Evolutionary conservation across 37 sponge, comb jelly and placozoan species (phyloP).

Genomic region (Spongilla lacustris): DNA sequence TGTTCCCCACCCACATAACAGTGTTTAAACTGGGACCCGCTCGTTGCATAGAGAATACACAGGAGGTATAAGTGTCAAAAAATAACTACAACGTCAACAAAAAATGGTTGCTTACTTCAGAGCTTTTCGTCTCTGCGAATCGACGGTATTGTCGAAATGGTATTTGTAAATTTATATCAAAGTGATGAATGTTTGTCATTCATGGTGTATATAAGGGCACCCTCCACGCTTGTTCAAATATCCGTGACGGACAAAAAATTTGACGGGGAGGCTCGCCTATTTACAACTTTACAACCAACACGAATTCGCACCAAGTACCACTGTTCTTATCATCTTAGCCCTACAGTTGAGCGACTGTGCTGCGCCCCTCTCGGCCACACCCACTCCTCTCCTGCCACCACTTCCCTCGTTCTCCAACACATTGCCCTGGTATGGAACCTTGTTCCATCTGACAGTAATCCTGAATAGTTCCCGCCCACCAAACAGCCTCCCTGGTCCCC

Average conservation of each 20-base stretch:
- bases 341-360: not conserved
- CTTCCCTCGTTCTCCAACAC: slow-evolving; percentile 8
- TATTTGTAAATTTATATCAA: not conserved
- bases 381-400: not conserved
- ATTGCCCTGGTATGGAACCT: slow-evolving; percentile 26
- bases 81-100: not conserved
- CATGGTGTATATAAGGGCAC: not conserved
- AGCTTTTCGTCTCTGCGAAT: not conserved
- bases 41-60: not conserved
- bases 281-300: not conserved
- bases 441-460: slow-evolving; percentile 5
- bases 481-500: not conserved
- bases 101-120: not conserved
- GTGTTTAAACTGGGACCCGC: not conserved
- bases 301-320: not conserved
- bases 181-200: not conserved
- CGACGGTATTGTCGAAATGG: not conserved
- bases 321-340: not conserved
- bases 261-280: not conserved
- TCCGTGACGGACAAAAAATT: not conserved
- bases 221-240: not conserved
- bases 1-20: not conserved
- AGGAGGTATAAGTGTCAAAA: not conserved
- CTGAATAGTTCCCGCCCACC: slow-evolving; percentile 17
- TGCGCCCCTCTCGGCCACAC: not conserved